Evolutionary conservation across 2,888 invertebrate species (phyloP), one percentile per base, ranked within the genome.

Genomic region (Amorpha juglandis): DNA sequence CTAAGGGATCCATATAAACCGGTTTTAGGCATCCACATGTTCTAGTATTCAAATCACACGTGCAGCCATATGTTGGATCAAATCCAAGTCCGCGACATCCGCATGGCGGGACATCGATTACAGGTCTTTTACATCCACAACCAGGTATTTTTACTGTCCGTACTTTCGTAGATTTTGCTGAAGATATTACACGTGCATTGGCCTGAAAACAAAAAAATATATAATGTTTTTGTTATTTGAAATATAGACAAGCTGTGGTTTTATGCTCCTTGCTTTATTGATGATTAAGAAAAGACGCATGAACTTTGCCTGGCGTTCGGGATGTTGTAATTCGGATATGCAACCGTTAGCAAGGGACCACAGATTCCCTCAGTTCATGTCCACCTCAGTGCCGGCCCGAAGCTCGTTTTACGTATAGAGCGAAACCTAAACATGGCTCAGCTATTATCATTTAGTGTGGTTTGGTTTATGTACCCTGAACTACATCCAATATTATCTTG

Each of bases 71-170:
- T 9, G 62, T 38, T 11, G 72, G 47, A 51, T 76, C 75, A 6
- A 68, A 53, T 11, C 48, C 35, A 21, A 58, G 58, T 58, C 58
- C 58, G 6, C 70, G 68, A 33, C 70, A 70, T 51, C 72, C 77
- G 52, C 70, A 73, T 74, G 71, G 3, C 69, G 12, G 58, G 12
- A 58, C 58, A 12, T 58, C 58, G 12, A 58, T 16, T 0, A 74
- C 50, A 16, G 71, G 66, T 2, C 67, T 73, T n/a, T 76, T 69
- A 35, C 70, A 71, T 62, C 72, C 76, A 53, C 69, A 71, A 74
- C 71, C 1, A 67, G 19, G 50, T 3, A 70, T 62, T 63, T 63
- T 69, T 0, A 68, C 19, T 47, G 62, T 45, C 2, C 51, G 33
- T 7, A 67, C 27, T 14, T 70, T 68, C 51, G 62, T 63, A 19